A percentile compares a stretch with the other conserved stretches of the same genome.
These are phyloP conservation scores for Hypotaenidia okinawae DNA, from an alignment of 2,797 vertebrate species.

Conservation along the genomic window DNA sequence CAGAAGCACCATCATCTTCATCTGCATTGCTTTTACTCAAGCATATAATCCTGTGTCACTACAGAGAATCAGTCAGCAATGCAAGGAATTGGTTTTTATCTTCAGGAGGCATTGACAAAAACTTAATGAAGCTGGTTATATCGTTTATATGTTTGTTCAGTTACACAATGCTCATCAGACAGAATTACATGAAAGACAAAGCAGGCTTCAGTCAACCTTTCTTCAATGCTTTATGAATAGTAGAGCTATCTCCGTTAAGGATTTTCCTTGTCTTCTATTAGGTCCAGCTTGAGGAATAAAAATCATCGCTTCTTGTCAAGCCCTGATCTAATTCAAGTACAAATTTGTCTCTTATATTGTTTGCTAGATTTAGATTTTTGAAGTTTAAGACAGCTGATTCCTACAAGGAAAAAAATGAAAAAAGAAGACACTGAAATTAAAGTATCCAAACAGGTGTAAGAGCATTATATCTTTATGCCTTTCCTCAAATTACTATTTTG, in stretches of 20 bases:
- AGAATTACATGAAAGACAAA: background rate
- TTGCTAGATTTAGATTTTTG: background rate
- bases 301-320: background rate
- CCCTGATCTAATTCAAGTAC: background rate
- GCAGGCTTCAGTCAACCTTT: background rate
- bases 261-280: no score
- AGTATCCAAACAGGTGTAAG: background rate
- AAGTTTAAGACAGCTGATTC: background rate
- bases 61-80: background rate
- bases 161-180: background rate
- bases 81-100: background rate
- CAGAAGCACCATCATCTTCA: background rate
- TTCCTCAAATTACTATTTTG: background rate
- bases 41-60: background rate
- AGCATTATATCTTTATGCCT: background rate
- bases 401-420: background rate
- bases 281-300: background rate
- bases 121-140: background rate
- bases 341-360: background rate
- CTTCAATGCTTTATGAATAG: background rate
- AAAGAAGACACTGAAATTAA: background rate
- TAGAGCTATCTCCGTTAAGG: background rate
- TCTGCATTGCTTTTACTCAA: background rate
- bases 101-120: background rate
- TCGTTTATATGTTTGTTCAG: background rate